These are phyloP conservation scores for Scomberomorus guttatus DNA, from an alignment of 2,797 vertebrate species.

Conservation along the genomic window DNA sequence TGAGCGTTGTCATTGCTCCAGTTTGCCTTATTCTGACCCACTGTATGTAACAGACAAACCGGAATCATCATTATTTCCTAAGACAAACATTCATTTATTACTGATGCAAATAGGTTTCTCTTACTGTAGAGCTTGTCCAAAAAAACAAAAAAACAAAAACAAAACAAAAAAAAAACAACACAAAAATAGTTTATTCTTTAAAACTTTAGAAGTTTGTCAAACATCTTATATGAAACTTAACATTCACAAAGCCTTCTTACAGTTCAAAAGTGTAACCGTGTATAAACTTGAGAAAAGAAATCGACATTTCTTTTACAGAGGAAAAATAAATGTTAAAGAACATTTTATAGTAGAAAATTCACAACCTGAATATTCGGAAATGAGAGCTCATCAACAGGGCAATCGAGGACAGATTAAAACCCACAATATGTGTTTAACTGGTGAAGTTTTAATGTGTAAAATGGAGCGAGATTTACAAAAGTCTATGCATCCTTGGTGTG, in stretches of 20 bases:
- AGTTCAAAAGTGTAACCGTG: neutral
- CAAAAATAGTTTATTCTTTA: neutral
- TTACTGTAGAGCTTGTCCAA: neutral
- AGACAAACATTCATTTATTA: neutral
- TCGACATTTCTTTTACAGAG: slow-evolving; percentile 16
- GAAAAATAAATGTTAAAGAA: neutral
- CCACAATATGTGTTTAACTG: neutral
- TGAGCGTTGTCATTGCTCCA: too few species aligned
- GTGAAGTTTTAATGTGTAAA: neutral
- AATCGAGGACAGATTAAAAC: neutral
- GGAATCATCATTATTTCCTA: neutral
- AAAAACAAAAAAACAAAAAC: too few species aligned
- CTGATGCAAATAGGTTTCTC: neutral
- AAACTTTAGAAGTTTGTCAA: neutral
- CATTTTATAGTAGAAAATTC: neutral
- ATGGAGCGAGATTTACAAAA: neutral
- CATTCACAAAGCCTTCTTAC: too few species aligned
- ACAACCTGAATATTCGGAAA: neutral
- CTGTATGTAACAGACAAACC: neutral
- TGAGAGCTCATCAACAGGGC: neutral
- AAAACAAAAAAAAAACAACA: neutral
- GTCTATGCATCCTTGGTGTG: neutral
- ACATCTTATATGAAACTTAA: neutral
- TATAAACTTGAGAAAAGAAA: neutral
- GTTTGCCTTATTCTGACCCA: neutral